Base-by-base conservation (phyloP, 2,888 invertebrate genomes). In the Idaea aversata region DNA sequence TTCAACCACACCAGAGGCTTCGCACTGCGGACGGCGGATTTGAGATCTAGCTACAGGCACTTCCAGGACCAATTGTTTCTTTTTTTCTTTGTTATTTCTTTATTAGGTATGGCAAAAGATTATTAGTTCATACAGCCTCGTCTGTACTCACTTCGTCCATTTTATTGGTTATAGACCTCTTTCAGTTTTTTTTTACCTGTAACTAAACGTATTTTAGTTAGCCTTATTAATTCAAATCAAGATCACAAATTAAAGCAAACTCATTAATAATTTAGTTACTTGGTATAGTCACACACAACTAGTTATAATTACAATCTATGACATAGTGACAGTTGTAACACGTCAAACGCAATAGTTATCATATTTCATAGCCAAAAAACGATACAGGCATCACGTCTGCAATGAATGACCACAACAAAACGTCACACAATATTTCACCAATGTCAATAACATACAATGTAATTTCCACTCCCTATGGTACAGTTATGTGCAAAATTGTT, bases 401-500 rank as follows among this genome's bases (percentile, higher is more conserved):
- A 65, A 68, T 67, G 70, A 75, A 72, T 73, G 72, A 74, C 76
- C 76, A 70, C 76, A 75, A 74, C 75, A 72, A 72, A 72, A 72
- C 66, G 65, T 72, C 69, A 71, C 74, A 74, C 77, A 75, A 83
- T 85, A 82, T 81, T 84, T 83, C 82, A 80, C 67, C 67, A 62
- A 76, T 77, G 83, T 83, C 84, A 81, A 83, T 85, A 82, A 76
- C 79, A 80, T 70, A 73, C 76, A 72, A 68, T 70, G 71, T 72
- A 68, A 69, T 72, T 73, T 70, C 70, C 75, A 71, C 78, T 47
- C 75, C 75, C 68, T 73, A 61, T 61, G 58, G 71, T 70, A 70
- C 69, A 69, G 36, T 70, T 66, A 61, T 5, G 7, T 47, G 60
- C 70, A 72, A 61, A 65, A 65, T 15, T 59, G 57, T 63, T 67